Conservation (phyloP, 2,797 vertebrate species). For the Pipistrellus pygmaeus region DNA sequence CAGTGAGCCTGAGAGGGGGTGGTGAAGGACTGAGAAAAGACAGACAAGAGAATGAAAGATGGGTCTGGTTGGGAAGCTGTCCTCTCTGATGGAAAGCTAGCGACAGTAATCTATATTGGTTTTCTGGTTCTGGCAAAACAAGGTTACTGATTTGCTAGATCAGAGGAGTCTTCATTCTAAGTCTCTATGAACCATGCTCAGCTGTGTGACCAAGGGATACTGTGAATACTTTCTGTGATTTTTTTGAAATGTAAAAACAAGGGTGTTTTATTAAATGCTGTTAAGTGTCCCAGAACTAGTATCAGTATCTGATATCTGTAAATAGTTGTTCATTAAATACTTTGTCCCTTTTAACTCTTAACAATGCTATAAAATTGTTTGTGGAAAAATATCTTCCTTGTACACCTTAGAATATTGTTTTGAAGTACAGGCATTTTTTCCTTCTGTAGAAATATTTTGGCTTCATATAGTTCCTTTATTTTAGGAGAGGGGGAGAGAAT, state of each 20-base stretch:
- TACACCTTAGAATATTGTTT: neutral
- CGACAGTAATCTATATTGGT: too few species aligned
- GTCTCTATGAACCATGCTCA: neutral
- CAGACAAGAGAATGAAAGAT: too few species aligned
- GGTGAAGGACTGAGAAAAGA: too few species aligned
- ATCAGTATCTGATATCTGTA: neutral
- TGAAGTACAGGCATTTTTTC: neutral
- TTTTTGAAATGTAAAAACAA: neutral
- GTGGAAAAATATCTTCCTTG: neutral
- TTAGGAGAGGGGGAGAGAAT: neutral
- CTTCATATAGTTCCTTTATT: neutral
- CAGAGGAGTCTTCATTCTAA: neutral
- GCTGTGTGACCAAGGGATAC: neutral
- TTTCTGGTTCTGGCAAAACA: neutral
- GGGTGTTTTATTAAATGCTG: neutral
- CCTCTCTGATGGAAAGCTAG: too few species aligned
- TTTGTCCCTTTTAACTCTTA: slow-evolving; percentile 3
- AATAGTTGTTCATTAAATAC: neutral
- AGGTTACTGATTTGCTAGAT: neutral
- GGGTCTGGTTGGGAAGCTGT: too few species aligned
- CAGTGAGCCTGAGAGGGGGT: too few species aligned
- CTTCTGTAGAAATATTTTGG: neutral
- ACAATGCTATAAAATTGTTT: neutral
- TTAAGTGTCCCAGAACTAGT: neutral
- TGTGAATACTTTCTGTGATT: neutral